These are phyloP conservation scores for Sarcoramphus papa DNA, from an alignment of 2,797 vertebrate genomes.

Conservation along the genomic window DNA sequence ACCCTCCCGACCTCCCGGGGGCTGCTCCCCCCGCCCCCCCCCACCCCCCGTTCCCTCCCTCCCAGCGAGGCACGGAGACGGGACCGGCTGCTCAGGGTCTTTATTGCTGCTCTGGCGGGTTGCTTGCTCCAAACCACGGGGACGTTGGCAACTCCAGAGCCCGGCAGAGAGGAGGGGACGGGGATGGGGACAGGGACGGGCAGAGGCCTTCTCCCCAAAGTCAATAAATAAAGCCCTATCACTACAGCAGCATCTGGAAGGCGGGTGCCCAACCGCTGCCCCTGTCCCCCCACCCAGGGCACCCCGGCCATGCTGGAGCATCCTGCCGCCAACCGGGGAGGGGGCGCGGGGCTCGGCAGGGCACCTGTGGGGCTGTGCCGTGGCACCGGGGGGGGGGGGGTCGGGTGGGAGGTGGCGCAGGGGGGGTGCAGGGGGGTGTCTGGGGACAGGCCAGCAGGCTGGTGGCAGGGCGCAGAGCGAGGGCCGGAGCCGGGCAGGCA, in stretches of 20 bases:
- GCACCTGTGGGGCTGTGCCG: background rate
- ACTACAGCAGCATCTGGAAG: conserved; percentile 2
- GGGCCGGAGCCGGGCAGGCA: background rate
- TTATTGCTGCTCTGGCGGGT: conserved; percentile 53
- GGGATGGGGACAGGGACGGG: background rate
- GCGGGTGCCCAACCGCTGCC: background rate
- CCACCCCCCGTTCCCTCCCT: background rate
- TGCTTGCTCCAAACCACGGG: background rate
- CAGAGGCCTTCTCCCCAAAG: conserved; percentile 26
- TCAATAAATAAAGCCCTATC: conserved; percentile 71
- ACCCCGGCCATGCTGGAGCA: background rate
- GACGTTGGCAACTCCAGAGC: background rate
- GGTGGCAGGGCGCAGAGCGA: background rate
- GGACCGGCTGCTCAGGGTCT: conserved; percentile 9
- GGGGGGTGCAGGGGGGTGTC: too few species aligned
- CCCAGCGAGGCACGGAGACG: background rate
- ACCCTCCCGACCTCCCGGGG: fast-evolving
- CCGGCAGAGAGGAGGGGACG: background rate
- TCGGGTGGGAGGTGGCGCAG: too few species aligned
- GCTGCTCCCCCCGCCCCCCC: background rate
- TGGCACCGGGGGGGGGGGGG: background rate
- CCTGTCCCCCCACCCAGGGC: background rate
- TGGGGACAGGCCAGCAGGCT: background rate
- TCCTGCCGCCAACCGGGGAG: background rate
- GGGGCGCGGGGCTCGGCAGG: background rate